Evolutionary conservation across 2,888 invertebrate genomes (phyloP), one percentile per base, ranked within the genome.

Genomic region (Palloptera scutellata): DNA sequence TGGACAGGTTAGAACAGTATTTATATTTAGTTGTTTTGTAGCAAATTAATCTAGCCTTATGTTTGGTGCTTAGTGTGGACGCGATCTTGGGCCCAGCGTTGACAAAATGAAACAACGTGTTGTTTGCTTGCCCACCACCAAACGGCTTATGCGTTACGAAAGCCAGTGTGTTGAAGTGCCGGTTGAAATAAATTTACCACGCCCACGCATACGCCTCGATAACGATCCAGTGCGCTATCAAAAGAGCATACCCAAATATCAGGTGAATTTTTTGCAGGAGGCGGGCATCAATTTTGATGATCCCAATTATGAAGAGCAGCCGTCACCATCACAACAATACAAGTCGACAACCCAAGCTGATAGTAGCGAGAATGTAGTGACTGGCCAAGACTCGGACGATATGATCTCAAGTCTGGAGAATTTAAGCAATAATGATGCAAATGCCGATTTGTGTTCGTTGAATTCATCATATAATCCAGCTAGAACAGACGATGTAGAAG

Each of bases 161-260:
- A 83, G 81, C n/a, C 84, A 85, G 58, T 85, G 84, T 43, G 78
- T 85, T 8, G 84, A 85, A 72, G 80, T 76, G 61, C 85, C 85
- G 0, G 80, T 80, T 0, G 83, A 83, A 67, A 81, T 85, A 10
- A 82, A 83, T 72, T 72, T 85, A 57, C 85, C 85, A 2, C 73
- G 84, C 9, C 84, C 84, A 17, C 79, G 84, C 19, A 84, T 84
- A 52, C 79, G 80, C 8, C 71, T 84, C 58, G 83, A 82, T 48
- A 75, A 73, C 15, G 83, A 85, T 11, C 81, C 84, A 0, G 79
- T 83, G n/a, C 78, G 85, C n/a, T 85, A 85, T 68, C 74, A 85
- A 1, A 85, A 85, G 75, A 79, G 78, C 53, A 79, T 85, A 53
- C 85, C 85, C 30, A 80, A 80, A 55, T 85, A 81, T 73, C 82